Base-by-base conservation (phyloP, 1,140 invertebrate genomes). In the Araneus ventricosus region DNA sequence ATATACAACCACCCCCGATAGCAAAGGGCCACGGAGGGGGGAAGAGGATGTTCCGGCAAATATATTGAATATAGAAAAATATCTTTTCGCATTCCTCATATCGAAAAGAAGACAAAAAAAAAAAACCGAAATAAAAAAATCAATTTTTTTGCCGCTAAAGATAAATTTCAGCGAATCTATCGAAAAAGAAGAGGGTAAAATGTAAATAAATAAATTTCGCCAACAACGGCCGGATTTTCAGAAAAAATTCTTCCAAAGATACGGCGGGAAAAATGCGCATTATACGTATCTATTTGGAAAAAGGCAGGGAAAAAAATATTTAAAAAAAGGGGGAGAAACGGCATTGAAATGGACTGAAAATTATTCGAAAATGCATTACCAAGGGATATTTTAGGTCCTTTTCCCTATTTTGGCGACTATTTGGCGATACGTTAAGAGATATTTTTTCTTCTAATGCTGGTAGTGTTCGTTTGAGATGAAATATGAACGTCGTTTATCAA, bases 331-430 rank as follows among this genome's bases (percentile, higher is more conserved):
- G 6, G 10, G 30, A 87, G 63, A 39, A 87, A 61, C 37, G 4
- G 8, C 52, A 63, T 34, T 63, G 85, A 87, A 87, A 87, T 63
- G 59, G 85, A 37, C 59, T 63, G 52, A 87, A 63, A 87, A 87
- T 87, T 87, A 87, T 87, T 87, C 85, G 85, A 87, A 87, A 87
- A 87, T 87, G 85, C 57, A 87, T 87, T 87, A 87, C 85, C 20
- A 34, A 86, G 37, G 27, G 85, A 87, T 87, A 61, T 87, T 87
- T 87, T 27, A 57, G 82, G 59, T 24, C 59, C 85, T 52, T 87
- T 87, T 87, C 57, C 39, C 82, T 87, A 63, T 63, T 63, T 61
- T 87, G 85, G 85, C 85, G 85, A 63, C 85, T 87, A 87, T 87
- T 87, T 87, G 59, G 80, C 80, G 80, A 84, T 84, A 84, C 27